These are phyloP conservation scores for Spodoptera frugiperda DNA, from an alignment of 1,140 invertebrate genomes.

Conservation along the genomic window DNA sequence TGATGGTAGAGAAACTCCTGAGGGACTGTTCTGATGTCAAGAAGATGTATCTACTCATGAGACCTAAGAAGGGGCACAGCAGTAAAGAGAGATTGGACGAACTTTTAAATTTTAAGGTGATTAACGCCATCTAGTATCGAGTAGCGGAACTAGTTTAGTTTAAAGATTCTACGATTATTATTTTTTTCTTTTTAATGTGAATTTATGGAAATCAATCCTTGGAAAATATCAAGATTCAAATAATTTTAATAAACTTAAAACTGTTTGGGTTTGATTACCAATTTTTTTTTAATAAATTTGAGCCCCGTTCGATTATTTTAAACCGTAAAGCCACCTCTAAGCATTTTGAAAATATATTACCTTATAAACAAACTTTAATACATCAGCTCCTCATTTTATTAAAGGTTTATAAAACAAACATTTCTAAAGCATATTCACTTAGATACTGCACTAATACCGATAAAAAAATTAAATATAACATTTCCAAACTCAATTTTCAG, in stretches of 20 bases:
- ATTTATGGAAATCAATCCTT: not conserved
- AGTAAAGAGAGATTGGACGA: constrained; percentile 89
- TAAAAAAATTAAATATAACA: too few species aligned
- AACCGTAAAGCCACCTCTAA: too few species aligned
- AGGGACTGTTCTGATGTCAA: constrained; percentile 90
- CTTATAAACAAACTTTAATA: too few species aligned
- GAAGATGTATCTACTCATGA: constrained; percentile 92
- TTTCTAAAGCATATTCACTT: too few species aligned
- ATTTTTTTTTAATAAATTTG: too few species aligned
- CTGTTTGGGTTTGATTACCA: too few species aligned
- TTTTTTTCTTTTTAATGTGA: not conserved
- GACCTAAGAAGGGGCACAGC: constrained; percentile 92
- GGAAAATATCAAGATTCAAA: not conserved
- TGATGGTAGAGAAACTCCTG: constrained; percentile 95
- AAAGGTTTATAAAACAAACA: too few species aligned
- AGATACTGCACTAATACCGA: too few species aligned
- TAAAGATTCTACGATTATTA: not conserved
- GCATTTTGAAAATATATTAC: too few species aligned
- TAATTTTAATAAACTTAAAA: too few species aligned
- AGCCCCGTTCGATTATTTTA: too few species aligned
- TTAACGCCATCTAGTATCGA: constrained; percentile 55
- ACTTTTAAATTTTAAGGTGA: constrained; percentile 87
- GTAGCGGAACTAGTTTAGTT: constrained; percentile 22
- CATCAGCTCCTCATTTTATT: too few species aligned
- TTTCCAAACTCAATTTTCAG: constrained; percentile 81